A percentile compares a stretch with the other conserved stretches of the same genome.
phyloP scores from a whole-genome alignment of 2,797 vertebrate species.

The Clarias fuscus region DNA sequence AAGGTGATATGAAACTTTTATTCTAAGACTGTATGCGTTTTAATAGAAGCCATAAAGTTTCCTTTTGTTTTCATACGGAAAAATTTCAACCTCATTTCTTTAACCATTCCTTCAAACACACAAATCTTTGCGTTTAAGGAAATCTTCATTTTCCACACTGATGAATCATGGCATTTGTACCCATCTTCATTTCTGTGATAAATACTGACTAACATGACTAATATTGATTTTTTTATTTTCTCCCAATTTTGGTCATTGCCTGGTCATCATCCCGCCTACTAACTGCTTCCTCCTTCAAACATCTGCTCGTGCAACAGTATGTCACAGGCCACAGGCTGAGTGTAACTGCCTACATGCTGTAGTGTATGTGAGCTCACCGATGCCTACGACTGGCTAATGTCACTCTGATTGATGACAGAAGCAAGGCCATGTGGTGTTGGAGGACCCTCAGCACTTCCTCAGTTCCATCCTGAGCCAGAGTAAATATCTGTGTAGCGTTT shows the following conservation, averaged over 20 bases:
- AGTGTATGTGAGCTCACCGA: neutral
- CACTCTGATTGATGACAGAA: neutral
- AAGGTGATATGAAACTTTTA: neutral
- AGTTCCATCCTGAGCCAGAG: neutral
- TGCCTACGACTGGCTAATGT: neutral
- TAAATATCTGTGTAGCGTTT: neutral
- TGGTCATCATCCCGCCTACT: slow-evolving; percentile 1
- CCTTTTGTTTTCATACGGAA: neutral
- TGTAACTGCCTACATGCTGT: neutral
- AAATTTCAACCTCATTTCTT: neutral
- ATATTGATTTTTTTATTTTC: neutral
- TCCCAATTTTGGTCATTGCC: neutral
- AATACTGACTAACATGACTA: neutral
- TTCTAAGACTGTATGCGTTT: neutral
- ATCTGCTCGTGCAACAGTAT: neutral
- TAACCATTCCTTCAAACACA: neutral
- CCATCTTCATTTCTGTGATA: neutral
- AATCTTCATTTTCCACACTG: neutral
- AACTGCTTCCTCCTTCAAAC: slow-evolving; percentile 4
- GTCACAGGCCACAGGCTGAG: neutral
- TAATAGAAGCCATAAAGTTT: neutral
- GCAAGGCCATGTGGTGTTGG: too few relatives aligned
- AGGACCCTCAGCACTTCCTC: neutral
- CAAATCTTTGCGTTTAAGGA: neutral
- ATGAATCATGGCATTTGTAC: neutral